Evolutionary conservation across 2,888 invertebrate genomes (phyloP).

Genomic region (Phalera bucephala): DNA sequence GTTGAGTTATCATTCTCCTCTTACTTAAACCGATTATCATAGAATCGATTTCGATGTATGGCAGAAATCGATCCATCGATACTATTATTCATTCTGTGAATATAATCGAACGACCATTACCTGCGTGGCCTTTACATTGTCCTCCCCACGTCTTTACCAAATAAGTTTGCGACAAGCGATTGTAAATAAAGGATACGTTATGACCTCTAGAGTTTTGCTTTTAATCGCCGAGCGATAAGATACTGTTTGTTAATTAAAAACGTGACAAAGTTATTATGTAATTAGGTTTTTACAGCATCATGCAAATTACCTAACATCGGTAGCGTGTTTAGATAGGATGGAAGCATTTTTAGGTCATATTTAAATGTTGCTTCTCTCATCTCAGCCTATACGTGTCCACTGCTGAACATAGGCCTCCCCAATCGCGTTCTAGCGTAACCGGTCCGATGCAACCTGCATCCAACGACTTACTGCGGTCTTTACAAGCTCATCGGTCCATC

Average conservation of each 20-base stretch:
- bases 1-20: too few species aligned
- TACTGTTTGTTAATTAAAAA: slow-evolving; percentile 10
- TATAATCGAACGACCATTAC: slow-evolving; percentile 13
- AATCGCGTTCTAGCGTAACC: too few species aligned
- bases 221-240: slow-evolving; percentile 35
- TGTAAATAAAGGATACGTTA: slow-evolving; percentile 8
- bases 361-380: background rate
- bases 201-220: slow-evolving; percentile 19
- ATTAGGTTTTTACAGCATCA: background rate
- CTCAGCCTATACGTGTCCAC: too few species aligned
- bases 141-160: slow-evolving; percentile 16
- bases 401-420: too few species aligned
- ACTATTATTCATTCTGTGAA: background rate
- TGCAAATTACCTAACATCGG: too few species aligned
- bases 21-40: too few species aligned
- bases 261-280: background rate
- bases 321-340: too few species aligned
- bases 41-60: too few species aligned
- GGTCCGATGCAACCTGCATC: too few species aligned
- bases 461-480: too few species aligned
- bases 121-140: slow-evolving; percentile 30
- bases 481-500: too few species aligned
- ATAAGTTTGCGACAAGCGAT: slow-evolving; percentile 8
- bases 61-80: background rate
- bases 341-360: too few species aligned